Percentiles rank a stretch among this genome's conserved stretches.
These are phyloP conservation scores for Lasioglossum zephyrum DNA, from an alignment of 2,888 invertebrate species.

Conservation along the genomic window DNA sequence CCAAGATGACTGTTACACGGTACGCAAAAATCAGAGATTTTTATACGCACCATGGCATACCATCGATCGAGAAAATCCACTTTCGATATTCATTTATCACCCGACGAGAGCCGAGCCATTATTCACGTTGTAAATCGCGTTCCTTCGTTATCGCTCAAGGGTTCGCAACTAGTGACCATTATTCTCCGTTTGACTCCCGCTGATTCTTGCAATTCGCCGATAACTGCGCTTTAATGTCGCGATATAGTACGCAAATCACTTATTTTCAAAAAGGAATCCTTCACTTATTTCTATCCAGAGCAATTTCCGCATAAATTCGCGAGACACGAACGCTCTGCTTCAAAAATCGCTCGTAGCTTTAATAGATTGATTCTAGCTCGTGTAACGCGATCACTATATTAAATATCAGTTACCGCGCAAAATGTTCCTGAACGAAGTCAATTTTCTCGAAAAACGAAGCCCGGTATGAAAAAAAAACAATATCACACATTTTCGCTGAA, in stretches of 20 bases:
- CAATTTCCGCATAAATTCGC: background rate
- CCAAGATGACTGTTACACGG: background rate
- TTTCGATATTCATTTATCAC: constrained; percentile 10
- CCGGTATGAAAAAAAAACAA: background rate
- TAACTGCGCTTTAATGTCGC: background rate
- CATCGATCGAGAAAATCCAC: background rate
- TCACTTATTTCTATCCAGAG: background rate
- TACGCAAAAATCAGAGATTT: background rate
- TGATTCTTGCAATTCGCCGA: background rate
- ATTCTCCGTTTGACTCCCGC: background rate
- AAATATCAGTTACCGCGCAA: background rate
- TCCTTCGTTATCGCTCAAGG: constrained; percentile 11
- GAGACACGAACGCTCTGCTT: background rate
- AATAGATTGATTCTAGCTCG: too few species aligned
- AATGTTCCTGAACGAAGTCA: background rate
- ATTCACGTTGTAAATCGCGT: constrained; percentile 4
- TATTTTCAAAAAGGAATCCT: background rate
- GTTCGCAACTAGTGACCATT: background rate
- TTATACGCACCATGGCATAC: background rate
- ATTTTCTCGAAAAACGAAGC: background rate
- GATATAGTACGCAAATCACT: background rate
- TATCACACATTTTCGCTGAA: background rate
- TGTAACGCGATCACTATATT: background rate
- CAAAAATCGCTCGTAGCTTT: too few species aligned
- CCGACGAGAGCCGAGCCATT: background rate